Conservation (phyloP, 2,888 invertebrate genomes). For the Magallana nippona region DNA sequence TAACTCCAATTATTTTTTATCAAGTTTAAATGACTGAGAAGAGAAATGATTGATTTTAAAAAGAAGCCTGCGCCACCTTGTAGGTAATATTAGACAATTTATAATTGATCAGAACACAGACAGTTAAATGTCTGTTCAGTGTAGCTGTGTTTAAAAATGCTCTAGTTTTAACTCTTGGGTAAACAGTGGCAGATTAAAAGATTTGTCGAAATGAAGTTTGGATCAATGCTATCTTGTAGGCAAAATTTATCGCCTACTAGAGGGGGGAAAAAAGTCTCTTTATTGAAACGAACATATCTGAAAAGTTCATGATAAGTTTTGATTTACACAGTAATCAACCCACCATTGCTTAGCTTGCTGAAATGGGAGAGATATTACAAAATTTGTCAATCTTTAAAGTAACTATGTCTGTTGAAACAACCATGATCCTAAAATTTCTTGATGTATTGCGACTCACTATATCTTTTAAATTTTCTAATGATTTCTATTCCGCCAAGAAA, state of each 20-base stretch:
- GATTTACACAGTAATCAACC: not conserved
- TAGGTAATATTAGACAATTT: not conserved
- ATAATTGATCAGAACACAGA: conserved; percentile 18
- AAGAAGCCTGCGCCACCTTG: not conserved
- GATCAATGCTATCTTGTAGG: not conserved
- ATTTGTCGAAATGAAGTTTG: conserved; percentile 13
- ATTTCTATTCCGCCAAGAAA: no score
- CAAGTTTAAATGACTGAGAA: conserved; percentile 30
- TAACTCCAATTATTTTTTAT: conserved; percentile 27
- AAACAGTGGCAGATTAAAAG: conserved; percentile 11
- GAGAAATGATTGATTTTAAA: not conserved
- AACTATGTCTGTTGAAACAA: no score
- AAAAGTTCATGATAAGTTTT: not conserved
- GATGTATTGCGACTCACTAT: no score
- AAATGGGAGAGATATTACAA: no score
- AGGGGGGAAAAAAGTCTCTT: not conserved
- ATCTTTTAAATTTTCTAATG: no score
- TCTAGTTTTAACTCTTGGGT: conserved; percentile 6
- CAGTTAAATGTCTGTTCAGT: not conserved
- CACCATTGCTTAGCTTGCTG: no score
- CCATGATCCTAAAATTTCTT: no score
- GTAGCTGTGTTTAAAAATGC: conserved; percentile 12
- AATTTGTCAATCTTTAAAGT: no score
- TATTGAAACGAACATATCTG: not conserved
- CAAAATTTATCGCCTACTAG: conserved; percentile 7